Evolutionary conservation across 2,113 vertebrate species (phyloP), one percentile per base, ranked within the genome.

Genomic region (Balaeniceps rex): DNA sequence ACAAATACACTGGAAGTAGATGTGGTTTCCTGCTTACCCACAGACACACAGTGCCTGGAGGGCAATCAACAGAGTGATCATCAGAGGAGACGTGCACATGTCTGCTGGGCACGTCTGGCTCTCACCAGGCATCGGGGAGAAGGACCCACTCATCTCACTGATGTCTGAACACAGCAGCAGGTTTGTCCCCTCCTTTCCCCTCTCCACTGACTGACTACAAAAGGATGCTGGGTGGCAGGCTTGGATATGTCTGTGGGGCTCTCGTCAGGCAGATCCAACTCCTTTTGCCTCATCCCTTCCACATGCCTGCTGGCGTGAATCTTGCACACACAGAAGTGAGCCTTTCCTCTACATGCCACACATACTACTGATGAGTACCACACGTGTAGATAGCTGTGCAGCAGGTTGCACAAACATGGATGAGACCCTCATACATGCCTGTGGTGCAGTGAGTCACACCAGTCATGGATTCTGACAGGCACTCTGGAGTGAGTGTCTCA

Each of bases 221-320:
- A 18, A 12, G 16, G 34, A 9, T 60, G 63, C 11, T 19, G 54
- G 26, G 46, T 28, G 44, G 21, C 31, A 68, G 36, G 72, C 16
- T 6, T 18, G 26, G 69, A 12, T 23, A 52, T 0, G 1, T 36
- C 15, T 22, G 16, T 19, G 26, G 22, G 66, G 40, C 1, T 3
- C 34, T 26, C 28, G 24, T 21, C 31, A n/a, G 70, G 52, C n/a
- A 38, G 72, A 79, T 33, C 78, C n/a, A 60, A 13, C 9, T n/a
- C 49, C 31, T 42, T 65, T 29, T 14, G 57, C 58, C 31, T 84
- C 72, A 28, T 22, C 19, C 23, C 28, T 57, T 71, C 19, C 25
- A 58, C 65, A 52, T 0, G 0, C 47, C 5, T 6, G 46, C n/a
- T 65, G 24, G n/a, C 0, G 0, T 47, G 44, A 70, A 25, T 44